These are phyloP conservation scores for Podarcis cretensis DNA, from an alignment of 2,113 vertebrate species.

Conservation along the genomic window DNA sequence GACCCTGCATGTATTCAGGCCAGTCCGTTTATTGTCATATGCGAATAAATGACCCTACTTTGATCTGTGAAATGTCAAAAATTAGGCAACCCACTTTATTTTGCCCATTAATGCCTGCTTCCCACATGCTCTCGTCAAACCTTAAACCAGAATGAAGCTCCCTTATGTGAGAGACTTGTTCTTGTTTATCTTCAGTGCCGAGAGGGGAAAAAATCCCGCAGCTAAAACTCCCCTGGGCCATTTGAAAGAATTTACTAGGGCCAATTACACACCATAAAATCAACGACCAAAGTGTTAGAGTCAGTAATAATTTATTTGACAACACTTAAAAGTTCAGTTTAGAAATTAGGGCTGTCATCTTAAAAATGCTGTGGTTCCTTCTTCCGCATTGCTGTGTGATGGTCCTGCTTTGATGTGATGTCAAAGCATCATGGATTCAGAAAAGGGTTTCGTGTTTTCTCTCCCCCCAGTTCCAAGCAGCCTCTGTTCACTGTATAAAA, in stretches of 20 bases:
- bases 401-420: slow-evolving; percentile 58
- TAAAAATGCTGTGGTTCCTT: slow-evolving; percentile 53
- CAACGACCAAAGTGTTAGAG: slow-evolving; percentile 28
- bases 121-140: neutral
- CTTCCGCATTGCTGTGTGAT: slow-evolving; percentile 44
- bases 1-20: neutral
- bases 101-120: neutral
- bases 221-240: neutral
- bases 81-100: neutral
- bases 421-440: slow-evolving; percentile 61
- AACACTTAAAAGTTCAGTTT: slow-evolving; percentile 36
- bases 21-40: slow-evolving; percentile 28
- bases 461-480: slow-evolving; percentile 31
- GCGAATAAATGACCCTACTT: neutral
- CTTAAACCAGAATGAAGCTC: slow-evolving; percentile 3
- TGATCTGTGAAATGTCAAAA: neutral
- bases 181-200: neutral
- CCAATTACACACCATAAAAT: slow-evolving; percentile 38
- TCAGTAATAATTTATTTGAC: slow-evolving; percentile 60
- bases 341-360: slow-evolving; percentile 53
- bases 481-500: slow-evolving; percentile 54
- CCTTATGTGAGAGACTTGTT: neutral
- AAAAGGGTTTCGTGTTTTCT: slow-evolving; percentile 33
- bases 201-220: too few species aligned
- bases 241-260: slow-evolving; percentile 16